Evolutionary conservation across 2,113 vertebrate species (phyloP).

Genomic region (Nyctereutes procyonoides): DNA sequence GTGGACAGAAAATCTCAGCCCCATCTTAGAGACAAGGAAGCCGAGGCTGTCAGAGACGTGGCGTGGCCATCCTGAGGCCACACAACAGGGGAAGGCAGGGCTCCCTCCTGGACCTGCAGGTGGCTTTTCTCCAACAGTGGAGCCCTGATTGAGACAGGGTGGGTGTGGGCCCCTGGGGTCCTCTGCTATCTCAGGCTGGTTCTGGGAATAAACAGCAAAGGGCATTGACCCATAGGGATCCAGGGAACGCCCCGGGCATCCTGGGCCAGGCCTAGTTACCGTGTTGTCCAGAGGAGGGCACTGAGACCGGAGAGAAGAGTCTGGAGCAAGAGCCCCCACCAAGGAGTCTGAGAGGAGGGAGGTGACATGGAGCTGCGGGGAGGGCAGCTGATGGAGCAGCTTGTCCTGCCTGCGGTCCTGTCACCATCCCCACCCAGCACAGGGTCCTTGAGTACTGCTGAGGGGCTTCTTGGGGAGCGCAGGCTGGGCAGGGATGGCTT

Average conservation of each 20-base stretch:
- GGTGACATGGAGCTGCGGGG: rapidly evolving
- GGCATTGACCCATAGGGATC: rapidly evolving
- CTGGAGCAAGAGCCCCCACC: no score
- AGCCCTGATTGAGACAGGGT: neutral
- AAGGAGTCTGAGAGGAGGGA: neutral
- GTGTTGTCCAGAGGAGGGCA: neutral
- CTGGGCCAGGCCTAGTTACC: neutral
- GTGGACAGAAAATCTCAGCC: neutral
- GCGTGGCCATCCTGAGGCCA: rapidly evolving
- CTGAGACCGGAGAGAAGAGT: neutral
- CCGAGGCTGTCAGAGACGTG: neutral
- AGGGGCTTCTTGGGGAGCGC: neutral
- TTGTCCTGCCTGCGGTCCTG: rapidly evolving
- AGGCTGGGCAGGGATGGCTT: neutral
- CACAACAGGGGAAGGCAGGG: neutral
- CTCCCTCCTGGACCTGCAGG: no score
- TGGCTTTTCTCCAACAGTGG: rapidly evolving
- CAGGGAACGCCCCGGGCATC: neutral
- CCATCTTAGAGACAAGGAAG: neutral
- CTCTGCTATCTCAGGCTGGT: neutral
- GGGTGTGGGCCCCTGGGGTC: no score
- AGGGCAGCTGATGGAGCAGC: neutral
- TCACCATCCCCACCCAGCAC: neutral
- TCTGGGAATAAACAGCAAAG: neutral
- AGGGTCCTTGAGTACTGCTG: neutral